Evolutionary conservation across 2,888 invertebrate genomes (phyloP), one percentile per base, ranked within the genome.

Genomic region (Cataglyphis rosenhaueri): DNA sequence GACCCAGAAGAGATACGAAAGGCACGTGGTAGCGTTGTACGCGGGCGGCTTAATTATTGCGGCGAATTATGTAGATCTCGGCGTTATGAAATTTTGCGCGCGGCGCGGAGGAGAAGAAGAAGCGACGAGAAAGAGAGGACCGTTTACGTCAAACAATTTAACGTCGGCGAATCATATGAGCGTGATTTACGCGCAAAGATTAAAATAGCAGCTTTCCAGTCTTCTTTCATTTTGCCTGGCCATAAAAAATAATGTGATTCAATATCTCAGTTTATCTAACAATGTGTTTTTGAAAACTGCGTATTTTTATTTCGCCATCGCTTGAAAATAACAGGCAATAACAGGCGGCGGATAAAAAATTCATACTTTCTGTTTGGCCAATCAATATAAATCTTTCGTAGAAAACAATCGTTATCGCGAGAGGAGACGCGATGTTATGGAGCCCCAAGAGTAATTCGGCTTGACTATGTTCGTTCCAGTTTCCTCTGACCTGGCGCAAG

Each of bases 361-460:
- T 32, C 21, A 29, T 6, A 65, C 85, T 85, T 82, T 59, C 82
- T 75, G 75, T 84, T 82, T 68, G 76, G 73, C 75, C 78, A 79
- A 81, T 88, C 44, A 35, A 62, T 52, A 52, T 78, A 85, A 79
- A 83, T 83, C 82, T 79, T 86, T 81, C 75, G 73, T 29, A 21
- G 75, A 73, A 84, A 86, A 78, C 82, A 83, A 76, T 82, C 65
- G 75, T 62, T 75, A 25, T 62, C 79, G 75, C 55, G 25, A 70
- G 29, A 73, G 44, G 73, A 76, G 73, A 76, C 83, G 86, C 88
- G 85, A 85, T 81, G 88, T 88, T 84, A 86, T 87, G 85, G 85
- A 87, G 84, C 86, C 91, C 89, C 88, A 88, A 90, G 90, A 90
- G 91, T 92, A 92, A 92, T 93, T 92, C 89, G 90, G 92, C 91